phyloP scores from a whole-genome alignment of 2,797 vertebrate species.

The Catamblyrhynchus diadema region DNA sequence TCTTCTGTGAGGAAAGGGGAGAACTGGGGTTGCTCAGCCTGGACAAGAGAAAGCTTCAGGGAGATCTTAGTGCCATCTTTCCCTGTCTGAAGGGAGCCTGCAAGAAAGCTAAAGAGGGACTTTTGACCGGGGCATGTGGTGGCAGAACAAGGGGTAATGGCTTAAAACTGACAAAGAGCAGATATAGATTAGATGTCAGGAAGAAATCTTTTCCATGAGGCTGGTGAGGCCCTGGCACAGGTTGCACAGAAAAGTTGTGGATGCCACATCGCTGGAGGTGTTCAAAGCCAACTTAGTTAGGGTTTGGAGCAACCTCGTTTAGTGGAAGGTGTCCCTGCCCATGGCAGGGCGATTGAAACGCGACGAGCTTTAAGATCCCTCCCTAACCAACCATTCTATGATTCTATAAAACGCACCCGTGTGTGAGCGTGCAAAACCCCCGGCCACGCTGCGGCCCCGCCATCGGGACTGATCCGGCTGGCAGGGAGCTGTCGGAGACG shows the following conservation, averaged over 20 bases:
- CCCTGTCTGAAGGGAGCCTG: not conserved
- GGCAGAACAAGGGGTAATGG: not conserved
- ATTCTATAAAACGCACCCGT: not conserved
- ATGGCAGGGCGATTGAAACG: not conserved
- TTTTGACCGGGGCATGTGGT: not conserved
- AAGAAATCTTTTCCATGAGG: not conserved
- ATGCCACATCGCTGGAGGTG: not conserved
- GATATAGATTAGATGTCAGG: not conserved
- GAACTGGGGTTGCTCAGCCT: not conserved
- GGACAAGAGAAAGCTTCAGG: not conserved
- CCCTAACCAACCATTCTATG: not conserved
- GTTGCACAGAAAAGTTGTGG: not conserved
- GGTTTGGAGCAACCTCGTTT: not conserved
- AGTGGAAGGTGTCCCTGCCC: not conserved
- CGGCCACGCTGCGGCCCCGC: fast-evolving
- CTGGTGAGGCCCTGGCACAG: not conserved
- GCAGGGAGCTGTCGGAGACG: not conserved
- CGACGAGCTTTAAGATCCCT: not conserved
- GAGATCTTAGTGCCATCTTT: not conserved
- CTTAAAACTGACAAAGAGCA: not conserved
- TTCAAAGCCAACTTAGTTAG: not conserved
- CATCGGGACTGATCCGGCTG: fast-evolving
- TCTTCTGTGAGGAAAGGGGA: not conserved
- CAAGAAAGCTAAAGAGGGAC: not conserved
- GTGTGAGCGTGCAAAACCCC: not conserved